Percentiles rank a stretch among this genome's conserved stretches.
phyloP scores from a whole-genome alignment of 2,888 invertebrate species.

The Tipula confusa region DNA sequence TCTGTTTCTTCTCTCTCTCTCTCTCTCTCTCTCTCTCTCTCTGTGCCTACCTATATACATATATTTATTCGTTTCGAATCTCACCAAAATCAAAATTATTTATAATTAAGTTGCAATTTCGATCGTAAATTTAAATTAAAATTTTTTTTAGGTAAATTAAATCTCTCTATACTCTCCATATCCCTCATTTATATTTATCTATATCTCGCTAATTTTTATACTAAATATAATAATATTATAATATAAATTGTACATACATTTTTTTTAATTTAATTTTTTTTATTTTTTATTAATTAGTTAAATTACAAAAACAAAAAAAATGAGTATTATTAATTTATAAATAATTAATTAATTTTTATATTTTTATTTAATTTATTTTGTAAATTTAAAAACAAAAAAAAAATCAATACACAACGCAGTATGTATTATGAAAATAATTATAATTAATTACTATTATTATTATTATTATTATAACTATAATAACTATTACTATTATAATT shows the following conservation, averaged over 20 bases:
- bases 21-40: no score
- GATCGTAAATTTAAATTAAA: no score
- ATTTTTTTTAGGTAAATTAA: background rate
- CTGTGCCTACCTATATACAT: no score
- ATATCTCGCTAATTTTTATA: background rate
- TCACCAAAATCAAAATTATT: background rate
- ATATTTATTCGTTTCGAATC: background rate
- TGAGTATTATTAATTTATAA: slow-evolving; percentile 25
- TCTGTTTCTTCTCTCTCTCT: background rate
- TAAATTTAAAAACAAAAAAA: background rate
- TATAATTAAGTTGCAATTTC: no score
- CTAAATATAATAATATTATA: background rate
- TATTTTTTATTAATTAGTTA: background rate
- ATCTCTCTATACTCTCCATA: background rate
- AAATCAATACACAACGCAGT: background rate
- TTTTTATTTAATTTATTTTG: slow-evolving; percentile 25
- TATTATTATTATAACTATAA: no score
- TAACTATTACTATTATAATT: slow-evolving; percentile 15
- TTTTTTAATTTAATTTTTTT: background rate
- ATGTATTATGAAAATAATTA: background rate
- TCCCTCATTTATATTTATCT: background rate
- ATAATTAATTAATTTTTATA: slow-evolving; percentile 12
- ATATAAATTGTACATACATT: background rate
- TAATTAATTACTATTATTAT: background rate
- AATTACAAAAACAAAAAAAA: background rate